Evolutionary conservation across 2,797 vertebrate genomes (phyloP).

Genomic region (Onychomys leucogaster): DNA sequence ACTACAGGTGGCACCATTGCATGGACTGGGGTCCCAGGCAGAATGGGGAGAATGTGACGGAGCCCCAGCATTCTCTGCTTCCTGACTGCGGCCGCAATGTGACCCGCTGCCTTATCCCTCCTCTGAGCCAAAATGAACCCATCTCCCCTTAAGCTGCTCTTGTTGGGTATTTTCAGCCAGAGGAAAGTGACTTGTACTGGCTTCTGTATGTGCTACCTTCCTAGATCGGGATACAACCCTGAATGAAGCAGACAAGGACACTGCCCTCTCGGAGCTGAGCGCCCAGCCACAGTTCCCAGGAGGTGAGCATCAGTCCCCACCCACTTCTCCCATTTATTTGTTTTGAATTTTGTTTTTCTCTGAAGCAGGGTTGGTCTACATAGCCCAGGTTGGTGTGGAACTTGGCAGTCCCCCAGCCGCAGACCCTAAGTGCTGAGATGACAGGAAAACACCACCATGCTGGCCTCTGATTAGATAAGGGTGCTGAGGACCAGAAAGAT

Average conservation of each 20-base stretch:
- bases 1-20: neutral
- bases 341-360: neutral
- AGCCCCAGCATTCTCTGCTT: neutral
- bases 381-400: neutral
- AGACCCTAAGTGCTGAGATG: neutral
- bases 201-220: no score
- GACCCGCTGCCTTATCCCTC: neutral
- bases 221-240: neutral
- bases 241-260: neutral
- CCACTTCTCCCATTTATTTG: neutral
- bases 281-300: no score
- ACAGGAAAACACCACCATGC: neutral
- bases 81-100: neutral
- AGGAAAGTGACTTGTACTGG: neutral
- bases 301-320: neutral
- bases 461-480: neutral
- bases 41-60: neutral
- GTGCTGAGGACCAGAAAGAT: neutral
- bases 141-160: neutral
- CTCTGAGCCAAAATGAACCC: neutral
- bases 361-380: neutral
- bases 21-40: neutral
- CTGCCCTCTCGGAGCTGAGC: neutral
- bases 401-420: neutral
- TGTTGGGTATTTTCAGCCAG: neutral